phyloP scores from a whole-genome alignment of 2,797 vertebrate species.

The Masticophis lateralis region DNA sequence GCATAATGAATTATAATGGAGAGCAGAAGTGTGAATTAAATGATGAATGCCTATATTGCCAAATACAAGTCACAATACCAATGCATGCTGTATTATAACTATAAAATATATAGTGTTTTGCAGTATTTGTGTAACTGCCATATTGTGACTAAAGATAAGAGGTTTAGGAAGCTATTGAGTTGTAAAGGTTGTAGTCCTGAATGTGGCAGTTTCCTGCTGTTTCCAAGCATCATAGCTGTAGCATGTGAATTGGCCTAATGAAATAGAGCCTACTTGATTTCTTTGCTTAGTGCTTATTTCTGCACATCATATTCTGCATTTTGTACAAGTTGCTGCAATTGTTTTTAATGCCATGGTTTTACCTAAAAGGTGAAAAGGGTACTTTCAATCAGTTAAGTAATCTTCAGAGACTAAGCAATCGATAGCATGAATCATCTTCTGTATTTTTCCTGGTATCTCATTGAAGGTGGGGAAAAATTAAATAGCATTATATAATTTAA shows the following conservation, averaged over 20 bases:
- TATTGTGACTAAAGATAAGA: conserved; percentile 44
- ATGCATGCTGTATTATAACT: conserved; percentile 4
- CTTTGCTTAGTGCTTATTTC: neutral
- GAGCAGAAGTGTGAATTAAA: conserved; percentile 36
- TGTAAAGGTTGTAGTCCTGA: conserved; percentile 7
- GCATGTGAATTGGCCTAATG: neutral
- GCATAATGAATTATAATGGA: conserved; percentile 43
- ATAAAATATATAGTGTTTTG: conserved; percentile 29
- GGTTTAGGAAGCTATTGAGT: conserved; percentile 22
- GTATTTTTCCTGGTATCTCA: neutral
- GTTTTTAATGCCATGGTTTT: neutral
- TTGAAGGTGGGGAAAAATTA: no score
- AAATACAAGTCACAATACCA: conserved; percentile 15
- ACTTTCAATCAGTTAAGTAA: neutral
- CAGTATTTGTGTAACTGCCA: conserved; percentile 21
- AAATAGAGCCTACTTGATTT: conserved; percentile 22
- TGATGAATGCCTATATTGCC: conserved; percentile 49
- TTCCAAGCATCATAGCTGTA: neutral
- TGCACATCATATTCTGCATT: neutral
- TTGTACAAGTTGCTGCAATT: neutral
- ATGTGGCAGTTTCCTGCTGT: conserved; percentile 16
- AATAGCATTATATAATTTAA: neutral
- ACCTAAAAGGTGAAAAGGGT: neutral
- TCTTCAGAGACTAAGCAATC: neutral
- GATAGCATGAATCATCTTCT: no score